A percentile compares a stretch with the other conserved stretches of the same genome.
Evolutionary conservation across 53 echinoderm and acorn worm species (phyloP).

Genomic region (Astropecten irregularis): DNA sequence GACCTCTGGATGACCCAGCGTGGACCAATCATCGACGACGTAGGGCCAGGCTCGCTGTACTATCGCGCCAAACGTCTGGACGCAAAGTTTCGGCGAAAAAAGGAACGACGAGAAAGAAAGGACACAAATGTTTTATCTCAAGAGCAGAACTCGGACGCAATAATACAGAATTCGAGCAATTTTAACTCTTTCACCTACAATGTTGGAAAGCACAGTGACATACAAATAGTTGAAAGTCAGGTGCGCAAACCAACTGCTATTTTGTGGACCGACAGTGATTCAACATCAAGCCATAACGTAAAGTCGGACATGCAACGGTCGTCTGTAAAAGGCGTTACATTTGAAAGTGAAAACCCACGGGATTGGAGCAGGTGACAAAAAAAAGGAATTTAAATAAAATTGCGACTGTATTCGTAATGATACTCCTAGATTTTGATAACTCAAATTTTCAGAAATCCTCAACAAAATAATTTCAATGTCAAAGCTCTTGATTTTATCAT

Average conservation of each 20-base stretch:
- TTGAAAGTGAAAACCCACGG: not conserved
- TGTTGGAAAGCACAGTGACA: too few relatives aligned
- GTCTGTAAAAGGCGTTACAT: not conserved
- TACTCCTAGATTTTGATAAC: too few relatives aligned
- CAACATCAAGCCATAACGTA: too few relatives aligned
- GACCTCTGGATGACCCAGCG: slow-evolving; percentile 52
- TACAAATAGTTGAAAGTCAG: too few relatives aligned
- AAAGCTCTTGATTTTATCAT: too few relatives aligned
- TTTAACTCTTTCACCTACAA: too few relatives aligned
- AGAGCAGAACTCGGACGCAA: not conserved
- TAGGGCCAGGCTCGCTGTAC: slow-evolving; percentile 65
- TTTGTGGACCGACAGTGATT: not conserved
- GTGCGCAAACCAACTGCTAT: too few relatives aligned
- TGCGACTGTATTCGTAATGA: too few relatives aligned
- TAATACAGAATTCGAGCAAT: not conserved
- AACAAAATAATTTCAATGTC: too few relatives aligned
- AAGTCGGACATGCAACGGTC: not conserved
- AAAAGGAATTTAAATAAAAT: too few relatives aligned
- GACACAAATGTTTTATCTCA: not conserved
- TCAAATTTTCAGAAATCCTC: too few relatives aligned
- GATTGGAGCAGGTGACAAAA: too few relatives aligned
- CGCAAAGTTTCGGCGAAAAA: not conserved
- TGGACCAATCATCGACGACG: slow-evolving; percentile 55
- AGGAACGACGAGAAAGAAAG: not conserved
- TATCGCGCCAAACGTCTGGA: slow-evolving; percentile 19